Evolutionary conservation across 2,888 invertebrate genomes (phyloP).

Genomic region (Choristoneura rosaceana): DNA sequence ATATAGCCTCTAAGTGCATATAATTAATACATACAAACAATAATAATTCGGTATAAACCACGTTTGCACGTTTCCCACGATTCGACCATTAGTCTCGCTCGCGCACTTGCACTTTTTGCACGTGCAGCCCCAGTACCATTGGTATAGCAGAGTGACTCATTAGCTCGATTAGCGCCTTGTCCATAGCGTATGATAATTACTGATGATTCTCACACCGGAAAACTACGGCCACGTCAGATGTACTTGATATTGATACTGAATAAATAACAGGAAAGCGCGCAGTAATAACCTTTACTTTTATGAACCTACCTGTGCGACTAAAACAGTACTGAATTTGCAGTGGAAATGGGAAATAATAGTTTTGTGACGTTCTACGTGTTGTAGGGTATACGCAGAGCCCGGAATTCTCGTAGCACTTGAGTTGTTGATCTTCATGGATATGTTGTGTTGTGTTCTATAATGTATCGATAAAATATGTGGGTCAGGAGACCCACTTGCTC

Average conservation of each 20-base stretch:
- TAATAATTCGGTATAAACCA: background rate
- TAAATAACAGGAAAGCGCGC: constrained; percentile 3
- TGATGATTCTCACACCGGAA: constrained; percentile 13
- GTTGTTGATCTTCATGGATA: no score
- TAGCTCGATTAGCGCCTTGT: constrained; percentile 21
- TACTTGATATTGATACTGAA: constrained; percentile 22
- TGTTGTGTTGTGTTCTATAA: no score
- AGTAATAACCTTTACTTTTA: background rate
- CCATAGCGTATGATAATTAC: constrained; percentile 4
- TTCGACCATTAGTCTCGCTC: background rate
- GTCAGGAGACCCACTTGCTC: no score
- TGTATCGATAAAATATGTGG: no score
- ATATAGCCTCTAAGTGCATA: no score
- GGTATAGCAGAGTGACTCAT: constrained; percentile 18
- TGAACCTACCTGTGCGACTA: no score
- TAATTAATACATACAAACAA: background rate
- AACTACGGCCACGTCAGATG: background rate
- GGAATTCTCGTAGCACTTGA: no score
- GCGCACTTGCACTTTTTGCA: constrained; percentile 12
- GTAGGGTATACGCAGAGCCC: no score
- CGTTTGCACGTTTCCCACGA: constrained; percentile 15
- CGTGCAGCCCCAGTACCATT: background rate
- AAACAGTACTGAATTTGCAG: background rate
- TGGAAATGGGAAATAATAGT: background rate
- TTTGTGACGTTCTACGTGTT: background rate